Conservation (phyloP, 2,113 vertebrate species). For the Suncus etruscus region DNA sequence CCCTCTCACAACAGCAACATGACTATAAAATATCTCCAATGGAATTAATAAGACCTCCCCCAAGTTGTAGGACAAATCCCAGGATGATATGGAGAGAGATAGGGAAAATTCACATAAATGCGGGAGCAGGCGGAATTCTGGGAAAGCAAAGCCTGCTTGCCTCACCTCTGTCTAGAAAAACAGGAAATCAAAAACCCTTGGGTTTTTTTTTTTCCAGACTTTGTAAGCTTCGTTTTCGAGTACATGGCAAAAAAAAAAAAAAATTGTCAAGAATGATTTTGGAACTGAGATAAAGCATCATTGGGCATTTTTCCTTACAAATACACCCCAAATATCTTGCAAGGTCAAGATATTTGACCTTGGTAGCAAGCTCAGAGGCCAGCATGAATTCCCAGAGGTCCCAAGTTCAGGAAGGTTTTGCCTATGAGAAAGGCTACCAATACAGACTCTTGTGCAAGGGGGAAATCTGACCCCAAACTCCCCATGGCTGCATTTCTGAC, state of each 20-base stretch:
- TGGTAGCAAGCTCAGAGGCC: background rate
- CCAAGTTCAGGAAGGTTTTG: too few relatives aligned
- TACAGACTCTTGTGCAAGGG: too few relatives aligned
- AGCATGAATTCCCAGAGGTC: too few relatives aligned
- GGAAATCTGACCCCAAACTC: too few relatives aligned
- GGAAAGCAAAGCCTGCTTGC: background rate
- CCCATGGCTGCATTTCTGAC: too few relatives aligned
- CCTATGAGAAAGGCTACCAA: too few relatives aligned
- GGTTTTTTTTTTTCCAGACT: background rate
- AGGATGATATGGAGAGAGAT: slow-evolving; percentile 43
- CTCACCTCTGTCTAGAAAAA: slow-evolving; percentile 7
- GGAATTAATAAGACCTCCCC: slow-evolving; percentile 53
- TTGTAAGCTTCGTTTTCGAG: background rate
- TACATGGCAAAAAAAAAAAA: background rate
- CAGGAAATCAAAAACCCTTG: slow-evolving; percentile 26
- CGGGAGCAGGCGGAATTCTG: slow-evolving; percentile 29
- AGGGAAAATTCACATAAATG: slow-evolving; percentile 61
- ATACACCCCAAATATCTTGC: background rate
- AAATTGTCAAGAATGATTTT: background rate
- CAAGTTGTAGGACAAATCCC: slow-evolving; percentile 35
- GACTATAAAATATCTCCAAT: slow-evolving; percentile 59
- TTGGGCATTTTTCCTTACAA: background rate
- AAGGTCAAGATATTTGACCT: background rate
- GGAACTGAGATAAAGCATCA: background rate
- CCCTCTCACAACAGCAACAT: slow-evolving; percentile 46